Evolutionary conservation across 2,888 invertebrate genomes (phyloP).

Genomic region (Xestobium rufovillosum): DNA sequence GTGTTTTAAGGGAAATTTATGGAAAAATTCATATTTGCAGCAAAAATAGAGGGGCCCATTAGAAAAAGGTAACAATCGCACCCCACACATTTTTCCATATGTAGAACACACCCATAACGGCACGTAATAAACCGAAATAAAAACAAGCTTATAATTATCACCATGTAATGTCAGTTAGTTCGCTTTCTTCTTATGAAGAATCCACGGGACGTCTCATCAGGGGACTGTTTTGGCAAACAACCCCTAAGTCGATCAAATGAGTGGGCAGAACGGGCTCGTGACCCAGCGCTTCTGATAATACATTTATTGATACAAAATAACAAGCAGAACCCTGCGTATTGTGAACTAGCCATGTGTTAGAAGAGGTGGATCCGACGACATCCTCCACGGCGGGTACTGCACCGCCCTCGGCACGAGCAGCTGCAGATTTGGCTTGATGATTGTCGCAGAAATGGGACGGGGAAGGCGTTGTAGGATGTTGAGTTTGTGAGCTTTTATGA

Average conservation of each 20-base stretch:
- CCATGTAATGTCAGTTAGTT: too few species aligned
- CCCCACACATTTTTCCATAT: too few species aligned
- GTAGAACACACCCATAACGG: too few species aligned
- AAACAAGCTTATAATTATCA: too few species aligned
- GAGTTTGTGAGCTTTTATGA: neutral
- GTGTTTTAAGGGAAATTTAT: too few species aligned
- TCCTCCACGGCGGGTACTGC: constrained; percentile 25
- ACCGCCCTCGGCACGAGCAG: constrained; percentile 31
- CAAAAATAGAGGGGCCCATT: too few species aligned
- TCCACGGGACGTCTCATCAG: neutral
- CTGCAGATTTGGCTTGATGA: neutral
- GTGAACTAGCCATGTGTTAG: constrained; percentile 28
- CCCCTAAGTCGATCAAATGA: constrained; percentile 25
- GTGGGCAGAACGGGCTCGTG: constrained; percentile 25
- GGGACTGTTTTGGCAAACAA: constrained; percentile 1
- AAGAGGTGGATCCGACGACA: constrained; percentile 25
- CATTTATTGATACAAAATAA: constrained; percentile 29
- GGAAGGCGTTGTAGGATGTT: neutral
- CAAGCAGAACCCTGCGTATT: constrained; percentile 21
- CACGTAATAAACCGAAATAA: too few species aligned
- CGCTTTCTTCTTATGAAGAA: too few species aligned
- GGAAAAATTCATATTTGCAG: too few species aligned
- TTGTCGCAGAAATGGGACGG: constrained; percentile 1
- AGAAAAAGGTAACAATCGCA: too few species aligned
- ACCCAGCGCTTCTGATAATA: constrained; percentile 27